phyloP scores from a whole-genome alignment of 35 echinoderm and acorn worm genomes.

The Ophiothrix spiculata region DNA sequence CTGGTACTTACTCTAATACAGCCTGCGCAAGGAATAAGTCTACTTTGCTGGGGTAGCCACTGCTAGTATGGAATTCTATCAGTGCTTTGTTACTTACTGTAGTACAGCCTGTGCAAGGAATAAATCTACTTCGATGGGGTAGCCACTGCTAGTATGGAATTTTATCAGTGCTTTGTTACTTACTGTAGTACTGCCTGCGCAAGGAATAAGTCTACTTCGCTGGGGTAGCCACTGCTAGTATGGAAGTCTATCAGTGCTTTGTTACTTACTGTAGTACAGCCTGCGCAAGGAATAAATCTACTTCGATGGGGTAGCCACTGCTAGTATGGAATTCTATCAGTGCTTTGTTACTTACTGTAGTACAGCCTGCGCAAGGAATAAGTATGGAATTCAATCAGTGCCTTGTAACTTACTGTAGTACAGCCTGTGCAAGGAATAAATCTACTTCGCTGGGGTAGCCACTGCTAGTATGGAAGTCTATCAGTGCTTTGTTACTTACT shows the following conservation, averaged over 20 bases:
- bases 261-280: conserved; percentile 98
- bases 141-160: conserved; percentile 59
- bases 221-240: conserved; percentile 55
- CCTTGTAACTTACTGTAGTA: conserved; percentile 93
- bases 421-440: conserved; percentile 84
- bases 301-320: conserved; percentile 76
- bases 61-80: conserved; percentile 61
- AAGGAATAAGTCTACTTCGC: conserved; percentile 89
- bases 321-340: conserved; percentile 70
- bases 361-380: no score
- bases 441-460: conserved; percentile 87
- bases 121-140: conserved; percentile 82
- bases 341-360: no score
- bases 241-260: conserved; percentile 83
- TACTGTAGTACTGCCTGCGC: conserved; percentile 95
- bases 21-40: conserved; percentile 88
- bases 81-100: conserved; percentile 99
- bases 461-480: conserved; percentile 63
- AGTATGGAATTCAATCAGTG: no score
- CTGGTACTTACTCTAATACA: conserved; percentile 98
- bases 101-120: conserved; percentile 91
- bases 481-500: conserved; percentile 99
- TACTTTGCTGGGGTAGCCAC: conserved; percentile 77
- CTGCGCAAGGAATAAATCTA: conserved; percentile 87
- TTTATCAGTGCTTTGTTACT: conserved; percentile 98